These are phyloP conservation scores for Didymodactylos carnosus DNA, from an alignment of 2,888 invertebrate genomes.

Conservation along the genomic window DNA sequence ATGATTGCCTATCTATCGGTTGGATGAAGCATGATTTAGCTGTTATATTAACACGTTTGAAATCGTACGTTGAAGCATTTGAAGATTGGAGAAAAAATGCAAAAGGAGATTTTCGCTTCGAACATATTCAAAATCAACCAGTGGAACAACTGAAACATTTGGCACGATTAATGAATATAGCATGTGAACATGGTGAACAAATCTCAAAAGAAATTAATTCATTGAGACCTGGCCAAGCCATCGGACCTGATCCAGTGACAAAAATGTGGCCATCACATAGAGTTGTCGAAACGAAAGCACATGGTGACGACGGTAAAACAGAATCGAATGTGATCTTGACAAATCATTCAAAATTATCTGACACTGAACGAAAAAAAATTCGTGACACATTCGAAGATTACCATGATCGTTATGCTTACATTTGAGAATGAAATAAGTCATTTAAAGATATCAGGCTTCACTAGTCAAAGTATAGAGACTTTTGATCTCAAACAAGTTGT, in stretches of 20 bases:
- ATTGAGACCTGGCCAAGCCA: background rate
- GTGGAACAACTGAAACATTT: background rate
- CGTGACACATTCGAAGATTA: background rate
- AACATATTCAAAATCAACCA: background rate
- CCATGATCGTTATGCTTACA: background rate
- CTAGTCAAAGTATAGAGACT: too few relatives aligned
- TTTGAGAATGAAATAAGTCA: background rate
- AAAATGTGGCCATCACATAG: background rate
- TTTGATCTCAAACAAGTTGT: too few relatives aligned
- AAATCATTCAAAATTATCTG: background rate
- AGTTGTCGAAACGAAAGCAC: background rate
- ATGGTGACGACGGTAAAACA: background rate
- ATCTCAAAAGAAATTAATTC: background rate
- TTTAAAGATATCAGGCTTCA: too few relatives aligned
- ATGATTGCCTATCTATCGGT: background rate
- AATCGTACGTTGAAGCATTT: background rate
- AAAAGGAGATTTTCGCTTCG: background rate
- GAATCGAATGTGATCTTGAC: background rate
- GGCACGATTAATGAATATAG: background rate
- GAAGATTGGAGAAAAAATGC: background rate
- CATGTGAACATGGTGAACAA: background rate
- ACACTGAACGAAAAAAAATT: background rate
- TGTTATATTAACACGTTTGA: background rate
- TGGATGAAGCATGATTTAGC: slow-evolving; percentile 1
- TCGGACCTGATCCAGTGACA: background rate